Evolutionary conservation across 2,888 invertebrate genomes (phyloP).

Genomic region (Cheilosia pagana): DNA sequence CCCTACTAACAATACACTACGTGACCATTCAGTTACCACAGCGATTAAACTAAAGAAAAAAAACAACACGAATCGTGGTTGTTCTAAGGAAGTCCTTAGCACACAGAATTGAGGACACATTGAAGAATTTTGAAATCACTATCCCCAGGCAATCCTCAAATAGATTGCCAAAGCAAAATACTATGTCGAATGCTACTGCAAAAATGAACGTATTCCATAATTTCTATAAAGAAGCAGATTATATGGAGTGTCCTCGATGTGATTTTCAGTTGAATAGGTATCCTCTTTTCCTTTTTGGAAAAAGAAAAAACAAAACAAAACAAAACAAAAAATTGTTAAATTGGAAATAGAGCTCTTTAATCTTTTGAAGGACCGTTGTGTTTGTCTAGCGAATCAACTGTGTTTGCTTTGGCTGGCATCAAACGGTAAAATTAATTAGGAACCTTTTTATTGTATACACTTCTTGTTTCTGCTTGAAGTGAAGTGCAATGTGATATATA

Average conservation of each 20-base stretch:
- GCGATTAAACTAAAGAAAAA: not conserved
- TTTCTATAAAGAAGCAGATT: conserved; percentile 10
- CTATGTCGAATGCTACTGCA: not conserved
- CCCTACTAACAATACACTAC: not conserved
- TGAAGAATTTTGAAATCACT: conserved; percentile 29
- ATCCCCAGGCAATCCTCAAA: conserved; percentile 24
- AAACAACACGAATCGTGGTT: conserved; percentile 14
- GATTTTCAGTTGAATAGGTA: conserved; percentile 20
- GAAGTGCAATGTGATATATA: conserved; percentile 8
- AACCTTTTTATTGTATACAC: not conserved
- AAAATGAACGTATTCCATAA: conserved; percentile 13
- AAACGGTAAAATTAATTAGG: conserved; percentile 21
- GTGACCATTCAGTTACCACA: conserved; percentile 4
- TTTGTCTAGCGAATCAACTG: conserved; percentile 22
- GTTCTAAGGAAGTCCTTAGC: conserved; percentile 3
- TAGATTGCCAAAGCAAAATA: not conserved
- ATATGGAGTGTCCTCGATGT: conserved; percentile 25
- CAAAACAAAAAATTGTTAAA: conserved; percentile 1
- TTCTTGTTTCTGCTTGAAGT: not conserved
- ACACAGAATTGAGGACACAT: not conserved
- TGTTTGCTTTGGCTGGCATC: conserved; percentile 11
- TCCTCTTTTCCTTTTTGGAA: not conserved
- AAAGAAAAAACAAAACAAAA: too few species aligned
- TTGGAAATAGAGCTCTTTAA: not conserved
- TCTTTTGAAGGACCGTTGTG: not conserved